Percentiles rank a stretch among this genome's conserved stretches.
These are phyloP conservation scores for Macquaria australasica DNA, from an alignment of 2,113 vertebrate genomes.

Conservation along the genomic window DNA sequence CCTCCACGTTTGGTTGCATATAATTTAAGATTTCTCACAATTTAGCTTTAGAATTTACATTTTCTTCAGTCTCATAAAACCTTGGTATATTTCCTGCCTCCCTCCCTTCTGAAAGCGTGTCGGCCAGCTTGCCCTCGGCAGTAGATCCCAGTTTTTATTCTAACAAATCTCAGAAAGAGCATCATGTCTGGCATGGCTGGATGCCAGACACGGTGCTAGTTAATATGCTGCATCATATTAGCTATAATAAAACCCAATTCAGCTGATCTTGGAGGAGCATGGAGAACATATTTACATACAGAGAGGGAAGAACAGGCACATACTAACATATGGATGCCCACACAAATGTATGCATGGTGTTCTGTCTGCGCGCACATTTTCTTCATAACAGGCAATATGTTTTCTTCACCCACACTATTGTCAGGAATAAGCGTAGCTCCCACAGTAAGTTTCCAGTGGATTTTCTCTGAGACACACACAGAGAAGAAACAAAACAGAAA, in stretches of 20 bases:
- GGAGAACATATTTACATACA: conserved; percentile 61
- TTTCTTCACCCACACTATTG: conserved; percentile 70
- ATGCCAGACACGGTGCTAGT: too few species aligned
- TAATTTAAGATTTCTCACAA: conserved; percentile 5
- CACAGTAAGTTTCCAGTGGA: conserved; percentile 47
- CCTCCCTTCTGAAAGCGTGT: not conserved
- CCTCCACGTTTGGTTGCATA: not conserved
- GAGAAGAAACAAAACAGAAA: conserved; percentile 42
- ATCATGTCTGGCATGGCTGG: conserved; percentile 13
- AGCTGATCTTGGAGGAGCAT: conserved; percentile 46
- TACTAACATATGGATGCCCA: conserved; percentile 18
- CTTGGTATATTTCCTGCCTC: not conserved
- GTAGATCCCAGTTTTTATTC: conserved; percentile 55
- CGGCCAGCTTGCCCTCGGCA: conserved; percentile 33
- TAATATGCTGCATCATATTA: conserved; percentile 37
- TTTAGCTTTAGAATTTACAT: conserved; percentile 9
- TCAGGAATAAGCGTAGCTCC: conserved; percentile 66
- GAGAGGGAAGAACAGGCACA: conserved; percentile 3
- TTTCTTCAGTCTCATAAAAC: conserved; percentile 33
- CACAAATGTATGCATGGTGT: not conserved
- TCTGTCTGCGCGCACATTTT: conserved; percentile 33
- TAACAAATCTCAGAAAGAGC: conserved; percentile 55
- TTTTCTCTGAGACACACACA: conserved; percentile 53
- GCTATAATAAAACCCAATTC: conserved; percentile 53
- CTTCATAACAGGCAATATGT: conserved; percentile 64